These are phyloP conservation scores for Drosophila leonis DNA, from an alignment of 2,888 invertebrate genomes.

Conservation along the genomic window DNA sequence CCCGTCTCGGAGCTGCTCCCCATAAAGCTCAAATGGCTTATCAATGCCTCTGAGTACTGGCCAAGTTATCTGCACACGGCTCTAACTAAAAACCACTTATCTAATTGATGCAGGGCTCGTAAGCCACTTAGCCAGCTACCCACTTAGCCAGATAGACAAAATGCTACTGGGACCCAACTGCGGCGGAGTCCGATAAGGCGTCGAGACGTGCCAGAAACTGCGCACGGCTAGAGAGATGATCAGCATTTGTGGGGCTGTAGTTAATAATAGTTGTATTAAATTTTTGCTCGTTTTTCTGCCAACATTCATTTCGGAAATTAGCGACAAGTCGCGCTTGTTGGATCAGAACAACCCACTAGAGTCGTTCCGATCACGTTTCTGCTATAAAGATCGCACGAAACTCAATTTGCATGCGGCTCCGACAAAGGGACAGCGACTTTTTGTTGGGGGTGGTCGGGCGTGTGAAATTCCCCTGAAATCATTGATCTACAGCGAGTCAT, in stretches of 20 bases:
- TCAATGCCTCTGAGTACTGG: constrained; percentile 39
- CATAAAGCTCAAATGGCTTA: constrained; percentile 40
- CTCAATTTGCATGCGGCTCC: constrained; percentile 6
- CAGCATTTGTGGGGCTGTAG: constrained; percentile 11
- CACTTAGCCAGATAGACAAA: constrained; percentile 7
- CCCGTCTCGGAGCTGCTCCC: constrained; percentile 24
- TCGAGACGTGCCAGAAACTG: constrained; percentile 42
- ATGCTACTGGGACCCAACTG: constrained; percentile 1
- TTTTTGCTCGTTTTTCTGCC: constrained; percentile 3
- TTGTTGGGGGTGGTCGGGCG: constrained; percentile 7
- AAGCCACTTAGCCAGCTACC: constrained; percentile 15
- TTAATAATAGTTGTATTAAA: not conserved
- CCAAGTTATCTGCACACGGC: constrained; percentile 43
- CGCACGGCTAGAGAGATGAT: constrained; percentile 4
- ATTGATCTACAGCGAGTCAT: constrained; percentile 45
- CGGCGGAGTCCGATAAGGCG: constrained; percentile 32
- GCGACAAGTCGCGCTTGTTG: constrained; percentile 7
- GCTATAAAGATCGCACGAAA: constrained; percentile 19
- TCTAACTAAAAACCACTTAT: constrained; percentile 23
- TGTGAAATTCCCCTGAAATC: constrained; percentile 28
- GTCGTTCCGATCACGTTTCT: constrained; percentile 57
- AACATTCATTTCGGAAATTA: constrained; percentile 15
- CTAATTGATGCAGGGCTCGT: constrained; percentile 36
- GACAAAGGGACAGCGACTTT: not conserved
- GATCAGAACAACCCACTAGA: not conserved